These are phyloP conservation scores for Grallaria varia DNA, from an alignment of 2,113 vertebrate species.

Conservation along the genomic window DNA sequence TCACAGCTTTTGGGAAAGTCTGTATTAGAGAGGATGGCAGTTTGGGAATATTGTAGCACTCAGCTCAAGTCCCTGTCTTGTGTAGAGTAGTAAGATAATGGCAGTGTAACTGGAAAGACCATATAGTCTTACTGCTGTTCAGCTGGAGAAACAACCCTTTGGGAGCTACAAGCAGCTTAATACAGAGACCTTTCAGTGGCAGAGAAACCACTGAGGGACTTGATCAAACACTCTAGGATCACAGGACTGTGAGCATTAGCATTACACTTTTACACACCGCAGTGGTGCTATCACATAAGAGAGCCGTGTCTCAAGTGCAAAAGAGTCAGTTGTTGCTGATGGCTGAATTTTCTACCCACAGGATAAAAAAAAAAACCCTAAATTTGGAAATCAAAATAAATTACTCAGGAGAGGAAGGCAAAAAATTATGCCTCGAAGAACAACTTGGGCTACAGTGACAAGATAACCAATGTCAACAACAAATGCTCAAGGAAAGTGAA, in stretches of 20 bases:
- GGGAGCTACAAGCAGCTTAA: background rate
- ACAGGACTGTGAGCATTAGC: background rate
- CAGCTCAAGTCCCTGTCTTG: background rate
- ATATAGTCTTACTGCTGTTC: background rate
- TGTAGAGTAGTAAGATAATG: background rate
- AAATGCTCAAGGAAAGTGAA: background rate
- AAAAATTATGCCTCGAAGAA: background rate
- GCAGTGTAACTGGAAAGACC: background rate
- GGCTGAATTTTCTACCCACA: background rate
- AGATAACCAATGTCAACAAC: background rate
- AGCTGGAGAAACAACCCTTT: background rate
- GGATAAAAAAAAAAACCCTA: background rate
- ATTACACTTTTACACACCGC: background rate
- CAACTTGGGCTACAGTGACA: background rate
- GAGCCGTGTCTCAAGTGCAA: fast-evolving
- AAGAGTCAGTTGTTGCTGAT: background rate
- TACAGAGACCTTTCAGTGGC: background rate
- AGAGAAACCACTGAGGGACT: background rate
- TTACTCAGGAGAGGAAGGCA: background rate
- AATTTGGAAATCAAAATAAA: background rate
- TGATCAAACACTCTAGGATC: background rate
- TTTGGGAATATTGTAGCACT: background rate
- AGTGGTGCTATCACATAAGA: background rate
- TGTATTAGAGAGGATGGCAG: background rate
- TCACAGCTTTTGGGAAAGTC: background rate